These are phyloP conservation scores for Coryphaenoides rupestris DNA, from an alignment of 2,113 vertebrate species.

Conservation along the genomic window DNA sequence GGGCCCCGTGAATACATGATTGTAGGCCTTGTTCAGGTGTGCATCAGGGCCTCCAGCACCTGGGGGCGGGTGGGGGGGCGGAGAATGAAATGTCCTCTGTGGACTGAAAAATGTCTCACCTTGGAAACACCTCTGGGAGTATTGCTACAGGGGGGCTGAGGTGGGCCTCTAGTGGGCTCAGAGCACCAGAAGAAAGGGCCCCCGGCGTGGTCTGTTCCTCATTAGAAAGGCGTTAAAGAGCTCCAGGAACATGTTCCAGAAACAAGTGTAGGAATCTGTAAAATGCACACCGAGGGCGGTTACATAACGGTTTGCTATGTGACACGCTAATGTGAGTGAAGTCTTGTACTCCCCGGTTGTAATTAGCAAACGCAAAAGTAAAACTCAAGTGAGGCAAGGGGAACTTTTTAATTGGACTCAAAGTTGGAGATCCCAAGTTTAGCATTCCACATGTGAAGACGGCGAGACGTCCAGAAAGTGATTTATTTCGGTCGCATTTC, in stretches of 20 bases:
- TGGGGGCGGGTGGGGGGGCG: no score
- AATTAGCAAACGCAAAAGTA: constrained; percentile 15
- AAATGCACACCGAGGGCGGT: constrained; percentile 33
- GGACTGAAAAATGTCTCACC: no score
- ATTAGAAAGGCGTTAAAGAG: constrained; percentile 37
- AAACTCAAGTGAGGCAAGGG: neutral
- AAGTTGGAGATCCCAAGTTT: neutral
- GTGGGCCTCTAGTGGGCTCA: constrained; percentile 28
- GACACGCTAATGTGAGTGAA: constrained; percentile 29
- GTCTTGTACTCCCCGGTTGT: no score
- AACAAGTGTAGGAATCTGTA: constrained; percentile 37
- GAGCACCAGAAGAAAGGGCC: neutral
- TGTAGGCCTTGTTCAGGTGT: no score
- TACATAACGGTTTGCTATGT: constrained; percentile 26
- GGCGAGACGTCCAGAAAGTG: constrained; percentile 1
- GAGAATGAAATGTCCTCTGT: no score
- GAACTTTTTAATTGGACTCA: constrained; percentile 4
- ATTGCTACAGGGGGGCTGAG: constrained; percentile 1
- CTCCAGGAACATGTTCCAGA: constrained; percentile 28
- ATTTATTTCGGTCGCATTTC: constrained; percentile 23
- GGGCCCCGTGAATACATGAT: no score
- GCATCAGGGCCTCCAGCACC: no score
- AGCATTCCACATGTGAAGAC: constrained; percentile 20
- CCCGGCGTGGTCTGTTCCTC: constrained; percentile 38
- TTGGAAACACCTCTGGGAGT: no score